Conservation (phyloP, 1,140 invertebrate genomes). For the Mycetomoellerius zeteki region DNA sequence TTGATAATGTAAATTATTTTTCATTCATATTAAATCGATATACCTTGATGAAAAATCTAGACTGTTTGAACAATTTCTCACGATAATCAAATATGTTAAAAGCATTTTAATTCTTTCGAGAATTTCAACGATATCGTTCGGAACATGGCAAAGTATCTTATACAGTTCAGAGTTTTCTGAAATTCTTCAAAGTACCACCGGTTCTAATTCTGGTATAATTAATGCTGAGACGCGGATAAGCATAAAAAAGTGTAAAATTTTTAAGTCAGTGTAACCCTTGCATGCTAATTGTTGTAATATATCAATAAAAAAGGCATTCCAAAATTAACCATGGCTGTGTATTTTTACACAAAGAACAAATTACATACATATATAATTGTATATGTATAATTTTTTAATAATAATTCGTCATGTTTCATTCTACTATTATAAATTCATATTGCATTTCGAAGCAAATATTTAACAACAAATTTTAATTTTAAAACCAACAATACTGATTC, state of each 20-base stretch:
- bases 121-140: constrained; percentile 5
- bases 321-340: neutral
- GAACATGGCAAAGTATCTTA: neutral
- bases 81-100: constrained; percentile 15
- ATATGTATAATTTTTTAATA: constrained; percentile 5
- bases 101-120: constrained; percentile 23
- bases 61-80: constrained; percentile 7
- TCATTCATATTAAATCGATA: neutral
- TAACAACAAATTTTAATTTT: too few relatives aligned
- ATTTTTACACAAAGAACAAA: neutral
- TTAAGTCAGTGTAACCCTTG: constrained; percentile 80
- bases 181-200: neutral
- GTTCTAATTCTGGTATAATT: constrained; percentile 36
- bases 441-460: neutral
- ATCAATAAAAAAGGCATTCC: constrained; percentile 78
- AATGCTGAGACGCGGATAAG: constrained; percentile 53
- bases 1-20: constrained; percentile 13
- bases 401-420: neutral
- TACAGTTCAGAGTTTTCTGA: constrained; percentile 1
- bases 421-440: neutral
- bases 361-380: neutral
- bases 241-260: constrained; percentile 77
- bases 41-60: neutral
- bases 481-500: neutral
- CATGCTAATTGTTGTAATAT: constrained; percentile 84